Evolutionary conservation across 1,140 invertebrate genomes (phyloP).

Genomic region (Leptinotarsa lineolata): DNA sequence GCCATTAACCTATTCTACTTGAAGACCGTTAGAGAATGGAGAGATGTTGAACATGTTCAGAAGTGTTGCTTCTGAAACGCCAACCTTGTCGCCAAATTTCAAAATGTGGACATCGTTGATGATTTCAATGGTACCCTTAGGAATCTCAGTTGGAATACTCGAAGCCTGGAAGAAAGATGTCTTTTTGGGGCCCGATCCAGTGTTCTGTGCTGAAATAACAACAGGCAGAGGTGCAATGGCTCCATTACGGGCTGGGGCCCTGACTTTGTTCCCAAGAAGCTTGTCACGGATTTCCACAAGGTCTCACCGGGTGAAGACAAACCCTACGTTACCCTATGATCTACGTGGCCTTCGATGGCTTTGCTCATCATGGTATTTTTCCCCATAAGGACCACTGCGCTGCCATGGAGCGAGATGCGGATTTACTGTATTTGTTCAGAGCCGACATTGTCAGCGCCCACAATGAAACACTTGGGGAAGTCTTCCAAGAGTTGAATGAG

Average conservation of each 20-base stretch:
- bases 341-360: constrained; percentile 94
- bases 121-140: constrained; percentile 70
- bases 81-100: too few relatives aligned
- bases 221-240: constrained; percentile 96
- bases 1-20: too few relatives aligned
- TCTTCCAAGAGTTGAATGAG: constrained; percentile 95
- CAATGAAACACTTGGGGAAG: constrained; percentile 98
- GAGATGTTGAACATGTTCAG: too few relatives aligned
- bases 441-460: constrained; percentile 98
- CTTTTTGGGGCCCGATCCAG: constrained; percentile 97
- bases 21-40: too few relatives aligned
- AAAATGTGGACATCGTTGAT: too few relatives aligned
- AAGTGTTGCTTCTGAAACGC: too few relatives aligned
- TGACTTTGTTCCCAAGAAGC: too few relatives aligned
- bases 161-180: constrained; percentile 99
- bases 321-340: constrained; percentile 97
- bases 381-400: too few relatives aligned
- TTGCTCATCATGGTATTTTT: too few relatives aligned
- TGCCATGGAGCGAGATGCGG: too few relatives aligned
- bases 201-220: constrained; percentile 96
- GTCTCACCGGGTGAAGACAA: constrained; percentile 97
- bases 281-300: constrained; percentile 82
- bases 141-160: constrained; percentile 99
- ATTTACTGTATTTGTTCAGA: constrained; percentile 99
- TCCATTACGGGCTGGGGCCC: constrained; percentile 82